Conservation (phyloP, 2,888 invertebrate species). For the Netelia inedita region DNA sequence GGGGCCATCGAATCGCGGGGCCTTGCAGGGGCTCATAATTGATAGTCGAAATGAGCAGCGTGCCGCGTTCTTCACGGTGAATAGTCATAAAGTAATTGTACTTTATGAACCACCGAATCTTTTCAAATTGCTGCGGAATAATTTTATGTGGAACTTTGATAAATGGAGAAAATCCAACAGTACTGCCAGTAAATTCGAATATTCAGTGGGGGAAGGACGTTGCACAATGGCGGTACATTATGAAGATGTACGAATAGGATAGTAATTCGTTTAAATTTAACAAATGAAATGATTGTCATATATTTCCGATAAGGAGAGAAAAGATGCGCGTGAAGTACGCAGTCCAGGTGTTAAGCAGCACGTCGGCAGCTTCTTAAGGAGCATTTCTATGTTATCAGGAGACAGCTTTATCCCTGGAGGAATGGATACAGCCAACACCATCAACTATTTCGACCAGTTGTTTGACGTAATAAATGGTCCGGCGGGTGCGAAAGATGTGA, state of each 20-base stretch:
- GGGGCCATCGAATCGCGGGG: slow-evolving; percentile 34
- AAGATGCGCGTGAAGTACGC: slow-evolving; percentile 50
- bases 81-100: slow-evolving; percentile 12
- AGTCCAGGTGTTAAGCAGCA: slow-evolving; percentile 32
- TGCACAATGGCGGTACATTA: slow-evolving; percentile 20
- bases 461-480: slow-evolving; percentile 44
- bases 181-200: not conserved
- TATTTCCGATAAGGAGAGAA: slow-evolving; percentile 42
- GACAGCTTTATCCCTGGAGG: not conserved
- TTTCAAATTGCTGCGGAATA: slow-evolving; percentile 43
- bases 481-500: slow-evolving; percentile 3
- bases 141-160: slow-evolving; percentile 43
- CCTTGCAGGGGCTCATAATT: not conserved
- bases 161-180: slow-evolving; percentile 9
- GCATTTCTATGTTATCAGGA: not conserved
- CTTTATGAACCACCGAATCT: slow-evolving; percentile 42
- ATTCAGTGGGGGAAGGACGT: slow-evolving; percentile 20
- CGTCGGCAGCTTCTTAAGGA: slow-evolving; percentile 2
- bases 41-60: not conserved
- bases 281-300: slow-evolving; percentile 23
- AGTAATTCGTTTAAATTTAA: not conserved
- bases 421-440: slow-evolving; percentile 7
- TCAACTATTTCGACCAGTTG: slow-evolving; percentile 20
- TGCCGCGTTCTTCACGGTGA: slow-evolving; percentile 12
- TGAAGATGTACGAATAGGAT: slow-evolving; percentile 8